Evolutionary conservation across 2,888 invertebrate species (phyloP), one percentile per base, ranked within the genome.

Genomic region (Mesorhabditis sp.): DNA sequence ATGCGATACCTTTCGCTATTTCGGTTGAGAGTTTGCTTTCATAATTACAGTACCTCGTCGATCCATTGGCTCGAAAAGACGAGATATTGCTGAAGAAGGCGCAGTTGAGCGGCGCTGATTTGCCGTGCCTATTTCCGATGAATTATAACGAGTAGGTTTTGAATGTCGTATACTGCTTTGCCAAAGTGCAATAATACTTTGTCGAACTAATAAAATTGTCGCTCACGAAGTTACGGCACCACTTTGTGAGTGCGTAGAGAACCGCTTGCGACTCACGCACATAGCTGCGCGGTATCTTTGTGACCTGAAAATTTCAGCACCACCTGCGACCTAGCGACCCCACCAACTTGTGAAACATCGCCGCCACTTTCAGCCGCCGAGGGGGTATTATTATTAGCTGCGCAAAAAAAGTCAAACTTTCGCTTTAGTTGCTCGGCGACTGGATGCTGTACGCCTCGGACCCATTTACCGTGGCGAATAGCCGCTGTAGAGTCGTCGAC

Each of bases 391-490:
- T 61, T 5, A 10, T 13, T 42, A 4, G 45, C 13, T 5, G 65
- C 70, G 43, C 68, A 70, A 67, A 67, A 70, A 43, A 15, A 43
- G 44, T 6, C 5, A 13, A 42, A 28, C 28, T 65, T 6, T 4
- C 43, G 6, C 10, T 43, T 28, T 5, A 78, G 78, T 13, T 80
- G 65, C 74, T 72, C 58, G 79, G 79, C 43, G 74, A 73, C 5
- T 80, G 78, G 77, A 42, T 69, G n/a, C 69, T 80, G 13, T 76
- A 73, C 67, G 72, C 80, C 3, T 77, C 78, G 13, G 78, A 78
- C 66, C 80, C 80, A 10, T 74, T 72, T 68, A 77, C 74, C 45
- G 78, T 78, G 7, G 67, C 75, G 50, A 78, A 80, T 63, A 67
- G 70, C 62, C 68, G 76, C 65, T 80, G 80, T 67, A 70, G 65